Percentiles rank a stretch among this genome's conserved stretches.
phyloP scores from a whole-genome alignment of 2,113 vertebrate genomes.

The Capricornis sumatraensis region DNA sequence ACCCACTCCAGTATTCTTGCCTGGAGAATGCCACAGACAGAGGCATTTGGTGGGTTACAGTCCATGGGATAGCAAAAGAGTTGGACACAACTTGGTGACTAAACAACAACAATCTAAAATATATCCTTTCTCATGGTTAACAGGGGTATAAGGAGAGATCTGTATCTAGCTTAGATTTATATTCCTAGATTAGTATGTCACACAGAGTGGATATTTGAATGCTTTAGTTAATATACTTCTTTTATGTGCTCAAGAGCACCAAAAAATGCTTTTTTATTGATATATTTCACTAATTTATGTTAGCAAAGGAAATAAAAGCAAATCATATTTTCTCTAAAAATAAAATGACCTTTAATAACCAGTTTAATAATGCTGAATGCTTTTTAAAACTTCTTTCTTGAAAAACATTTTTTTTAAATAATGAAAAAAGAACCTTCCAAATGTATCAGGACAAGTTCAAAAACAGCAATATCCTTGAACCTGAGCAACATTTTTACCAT shows the following conservation, averaged over 20 bases:
- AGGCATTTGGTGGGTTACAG: background rate
- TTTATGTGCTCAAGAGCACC: background rate
- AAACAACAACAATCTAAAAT: background rate
- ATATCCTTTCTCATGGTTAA: background rate
- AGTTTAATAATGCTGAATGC: background rate
- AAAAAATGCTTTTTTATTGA: background rate
- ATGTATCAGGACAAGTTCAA: background rate
- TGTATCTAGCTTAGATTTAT: background rate
- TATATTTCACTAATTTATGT: conserved; percentile 17
- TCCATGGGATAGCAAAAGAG: background rate
- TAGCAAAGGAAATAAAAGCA: background rate
- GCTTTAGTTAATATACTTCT: background rate
- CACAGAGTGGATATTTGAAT: background rate
- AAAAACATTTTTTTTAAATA: background rate
- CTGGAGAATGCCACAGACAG: background rate
- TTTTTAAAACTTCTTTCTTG: background rate
- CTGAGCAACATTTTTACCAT: background rate
- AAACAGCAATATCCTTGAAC: background rate
- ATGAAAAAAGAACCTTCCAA: background rate
- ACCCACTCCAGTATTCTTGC: background rate
- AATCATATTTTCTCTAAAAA: background rate
- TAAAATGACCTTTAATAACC: background rate
- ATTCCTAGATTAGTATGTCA: background rate
- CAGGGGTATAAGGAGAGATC: background rate
- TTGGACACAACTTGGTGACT: background rate